phyloP scores from a whole-genome alignment of 2,113 vertebrate genomes.

The Haemorhous mexicanus region DNA sequence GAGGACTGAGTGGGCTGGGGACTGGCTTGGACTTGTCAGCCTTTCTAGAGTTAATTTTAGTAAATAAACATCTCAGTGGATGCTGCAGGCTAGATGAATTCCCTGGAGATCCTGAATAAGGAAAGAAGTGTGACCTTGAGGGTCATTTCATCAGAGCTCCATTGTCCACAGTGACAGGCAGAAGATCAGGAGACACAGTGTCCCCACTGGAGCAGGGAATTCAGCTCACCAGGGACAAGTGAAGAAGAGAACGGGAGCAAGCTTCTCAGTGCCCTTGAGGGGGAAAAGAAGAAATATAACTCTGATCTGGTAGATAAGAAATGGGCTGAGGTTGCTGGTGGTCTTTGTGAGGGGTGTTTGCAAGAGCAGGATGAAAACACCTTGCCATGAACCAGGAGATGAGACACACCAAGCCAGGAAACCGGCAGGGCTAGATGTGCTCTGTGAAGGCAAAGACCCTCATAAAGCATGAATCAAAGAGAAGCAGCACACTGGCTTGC shows the following conservation, averaged over 20 bases:
- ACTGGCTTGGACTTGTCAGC: neutral
- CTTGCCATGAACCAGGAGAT: neutral
- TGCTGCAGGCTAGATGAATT: neutral
- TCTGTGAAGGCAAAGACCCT: neutral
- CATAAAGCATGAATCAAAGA: neutral
- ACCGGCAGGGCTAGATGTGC: neutral
- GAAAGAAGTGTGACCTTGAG: neutral
- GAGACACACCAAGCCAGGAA: neutral
- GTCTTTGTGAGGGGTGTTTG: neutral
- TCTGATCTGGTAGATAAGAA: neutral
- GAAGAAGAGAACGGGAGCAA: neutral
- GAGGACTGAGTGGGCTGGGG: neutral
- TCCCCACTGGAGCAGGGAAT: neutral
- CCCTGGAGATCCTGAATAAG: neutral
- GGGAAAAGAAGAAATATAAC: neutral
- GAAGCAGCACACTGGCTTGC: neutral
- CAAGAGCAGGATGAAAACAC: neutral
- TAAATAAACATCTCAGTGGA: neutral
- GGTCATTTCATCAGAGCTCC: neutral
- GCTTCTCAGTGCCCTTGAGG: neutral
- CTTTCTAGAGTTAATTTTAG: neutral
- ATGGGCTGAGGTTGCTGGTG: rapidly evolving
- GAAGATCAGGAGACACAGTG: neutral
- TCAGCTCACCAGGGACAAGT: rapidly evolving
- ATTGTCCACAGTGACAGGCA: neutral